phyloP scores from a whole-genome alignment of 1,140 invertebrate species.

The Heliconius nattereri region DNA sequence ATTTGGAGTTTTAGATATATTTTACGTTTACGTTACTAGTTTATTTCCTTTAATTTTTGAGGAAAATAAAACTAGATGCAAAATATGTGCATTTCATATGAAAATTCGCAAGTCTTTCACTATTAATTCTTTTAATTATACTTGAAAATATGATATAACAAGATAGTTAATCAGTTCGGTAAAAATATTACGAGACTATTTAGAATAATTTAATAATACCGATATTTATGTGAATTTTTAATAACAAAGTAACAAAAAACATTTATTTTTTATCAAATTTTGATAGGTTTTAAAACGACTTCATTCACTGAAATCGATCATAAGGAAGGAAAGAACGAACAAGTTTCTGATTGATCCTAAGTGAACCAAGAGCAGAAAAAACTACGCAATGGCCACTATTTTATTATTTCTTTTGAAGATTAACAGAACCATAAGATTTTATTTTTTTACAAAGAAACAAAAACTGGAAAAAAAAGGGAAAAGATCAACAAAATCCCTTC shows the following conservation, averaged over 20 bases:
- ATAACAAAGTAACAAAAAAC: neutral
- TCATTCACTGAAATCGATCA: neutral
- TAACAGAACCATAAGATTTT: neutral
- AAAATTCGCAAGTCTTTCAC: no score
- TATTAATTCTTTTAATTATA: no score
- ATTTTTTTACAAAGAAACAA: neutral
- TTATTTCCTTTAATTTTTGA: no score
- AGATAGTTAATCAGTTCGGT: no score
- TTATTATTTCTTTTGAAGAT: neutral
- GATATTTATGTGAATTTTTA: neutral
- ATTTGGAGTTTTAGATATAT: no score
- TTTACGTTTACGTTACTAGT: no score
- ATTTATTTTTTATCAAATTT: neutral
- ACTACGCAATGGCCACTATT: neutral
- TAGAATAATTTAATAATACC: neutral
- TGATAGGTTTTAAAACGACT: neutral
- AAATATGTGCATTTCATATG: no score
- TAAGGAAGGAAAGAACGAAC: neutral
- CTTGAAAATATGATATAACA: no score
- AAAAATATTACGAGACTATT: no score
- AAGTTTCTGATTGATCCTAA: neutral
- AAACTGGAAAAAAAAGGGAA: constrained; percentile 10
- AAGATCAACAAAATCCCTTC: constrained; percentile 29
- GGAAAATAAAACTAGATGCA: no score
- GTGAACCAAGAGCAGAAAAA: neutral